phyloP scores from a whole-genome alignment of 2,888 invertebrate genomes.

The Caenorhabditis wallacei region DNA sequence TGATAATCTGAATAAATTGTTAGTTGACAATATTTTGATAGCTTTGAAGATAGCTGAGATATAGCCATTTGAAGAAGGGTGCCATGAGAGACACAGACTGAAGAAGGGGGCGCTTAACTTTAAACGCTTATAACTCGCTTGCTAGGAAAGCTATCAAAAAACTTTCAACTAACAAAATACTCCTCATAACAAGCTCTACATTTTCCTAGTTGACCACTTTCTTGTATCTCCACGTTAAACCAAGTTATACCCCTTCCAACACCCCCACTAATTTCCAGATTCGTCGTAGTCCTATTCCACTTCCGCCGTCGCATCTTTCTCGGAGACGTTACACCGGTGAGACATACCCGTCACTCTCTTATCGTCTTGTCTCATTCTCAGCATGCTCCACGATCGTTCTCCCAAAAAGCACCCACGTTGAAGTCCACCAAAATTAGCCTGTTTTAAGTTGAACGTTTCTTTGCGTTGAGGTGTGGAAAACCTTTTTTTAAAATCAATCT shows the following conservation, averaged over 20 bases:
- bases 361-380: neutral
- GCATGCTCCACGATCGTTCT: constrained; percentile 7
- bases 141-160: too few species aligned
- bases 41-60: neutral
- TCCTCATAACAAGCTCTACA: too few species aligned
- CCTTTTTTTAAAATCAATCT: neutral
- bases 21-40: neutral
- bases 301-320: constrained; percentile 61
- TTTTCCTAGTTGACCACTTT: too few species aligned
- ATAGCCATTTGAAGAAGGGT: neutral
- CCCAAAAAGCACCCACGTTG: constrained; percentile 9
- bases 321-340: constrained; percentile 36
- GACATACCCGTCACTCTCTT: neutral
- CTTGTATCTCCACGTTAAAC: too few species aligned
- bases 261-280: constrained; percentile 36
- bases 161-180: too few species aligned
- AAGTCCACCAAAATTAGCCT: constrained; percentile 41
- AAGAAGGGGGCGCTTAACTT: too few species aligned
- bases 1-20: neutral
- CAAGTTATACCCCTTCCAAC: neutral
- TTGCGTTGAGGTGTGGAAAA: neutral
- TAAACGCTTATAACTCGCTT: too few species aligned
- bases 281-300: constrained; percentile 68
- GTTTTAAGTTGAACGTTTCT: neutral
- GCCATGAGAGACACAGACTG: too few species aligned